Evolutionary conservation across 2,113 vertebrate genomes (phyloP).

Genomic region (Urocitellus parryii): DNA sequence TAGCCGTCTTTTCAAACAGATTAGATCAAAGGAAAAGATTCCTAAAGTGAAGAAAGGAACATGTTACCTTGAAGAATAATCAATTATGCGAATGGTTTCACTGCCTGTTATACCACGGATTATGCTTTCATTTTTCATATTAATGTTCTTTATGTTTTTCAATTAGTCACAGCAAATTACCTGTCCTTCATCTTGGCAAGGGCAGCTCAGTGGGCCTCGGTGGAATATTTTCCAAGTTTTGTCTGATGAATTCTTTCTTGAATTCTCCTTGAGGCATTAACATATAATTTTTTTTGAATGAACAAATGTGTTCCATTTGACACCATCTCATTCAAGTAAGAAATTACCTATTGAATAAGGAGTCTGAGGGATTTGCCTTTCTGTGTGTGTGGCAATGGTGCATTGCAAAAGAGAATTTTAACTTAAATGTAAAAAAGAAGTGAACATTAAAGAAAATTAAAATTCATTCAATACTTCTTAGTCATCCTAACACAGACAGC

Average conservation of each 20-base stretch:
- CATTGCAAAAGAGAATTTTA: slow-evolving; percentile 58
- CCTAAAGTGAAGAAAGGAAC: slow-evolving; percentile 19
- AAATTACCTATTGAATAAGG: slow-evolving; percentile 31
- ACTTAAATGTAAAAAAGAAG: slow-evolving; percentile 59
- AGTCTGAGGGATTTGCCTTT: not conserved
- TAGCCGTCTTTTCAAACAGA: slow-evolving; percentile 54
- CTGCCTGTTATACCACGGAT: slow-evolving; percentile 76
- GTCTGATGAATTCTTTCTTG: slow-evolving; percentile 72
- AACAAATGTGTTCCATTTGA: slow-evolving; percentile 51
- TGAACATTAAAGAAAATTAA: slow-evolving; percentile 56
- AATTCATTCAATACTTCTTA: slow-evolving; percentile 32
- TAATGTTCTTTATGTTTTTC: slow-evolving; percentile 86
- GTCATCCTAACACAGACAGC: slow-evolving; percentile 8
- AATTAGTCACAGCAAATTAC: slow-evolving; percentile 90
- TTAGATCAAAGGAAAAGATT: not conserved
- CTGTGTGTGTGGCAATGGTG: not conserved
- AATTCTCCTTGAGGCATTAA: slow-evolving; percentile 77
- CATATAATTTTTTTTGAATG: slow-evolving; percentile 72
- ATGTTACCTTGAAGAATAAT: slow-evolving; percentile 66
- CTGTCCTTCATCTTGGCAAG: slow-evolving; percentile 84
- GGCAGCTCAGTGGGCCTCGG: slow-evolving; percentile 74
- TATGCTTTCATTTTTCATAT: slow-evolving; percentile 85
- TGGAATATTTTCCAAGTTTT: slow-evolving; percentile 76
- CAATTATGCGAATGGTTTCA: slow-evolving; percentile 52
- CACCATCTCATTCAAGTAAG: slow-evolving; percentile 10